Conservation (phyloP, 2,888 invertebrate genomes). For the Seira musarum region DNA sequence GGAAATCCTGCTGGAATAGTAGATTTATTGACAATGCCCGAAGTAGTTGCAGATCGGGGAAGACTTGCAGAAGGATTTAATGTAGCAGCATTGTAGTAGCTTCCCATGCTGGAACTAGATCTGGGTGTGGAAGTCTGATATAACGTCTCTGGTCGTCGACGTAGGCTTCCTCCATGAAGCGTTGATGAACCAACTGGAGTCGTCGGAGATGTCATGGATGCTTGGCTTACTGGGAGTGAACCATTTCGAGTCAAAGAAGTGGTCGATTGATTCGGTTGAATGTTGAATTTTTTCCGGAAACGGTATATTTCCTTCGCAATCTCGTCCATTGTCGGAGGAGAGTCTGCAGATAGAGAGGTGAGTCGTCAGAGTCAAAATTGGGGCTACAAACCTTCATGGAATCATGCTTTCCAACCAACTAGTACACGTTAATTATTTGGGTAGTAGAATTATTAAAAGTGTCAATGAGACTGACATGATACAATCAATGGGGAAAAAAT, state of each 20-base stretch:
- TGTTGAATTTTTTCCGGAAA: constrained; percentile 69
- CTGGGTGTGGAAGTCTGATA: constrained; percentile 18
- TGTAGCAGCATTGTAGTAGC: background rate
- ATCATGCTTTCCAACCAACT: too few relatives aligned
- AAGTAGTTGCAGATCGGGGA: constrained; percentile 14
- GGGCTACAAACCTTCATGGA: too few relatives aligned
- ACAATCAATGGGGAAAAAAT: background rate
- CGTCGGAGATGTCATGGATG: constrained; percentile 4
- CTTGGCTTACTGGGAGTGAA: background rate
- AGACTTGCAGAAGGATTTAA: background rate
- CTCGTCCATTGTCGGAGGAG: constrained; percentile 69
- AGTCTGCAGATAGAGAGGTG: constrained; percentile 57
- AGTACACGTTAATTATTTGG: too few relatives aligned
- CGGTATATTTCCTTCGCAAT: constrained; percentile 70
- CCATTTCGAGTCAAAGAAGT: constrained; percentile 33
- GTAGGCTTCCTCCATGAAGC: constrained; percentile 26
- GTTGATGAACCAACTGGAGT: constrained; percentile 14
- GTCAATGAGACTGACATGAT: background rate
- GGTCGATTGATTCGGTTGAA: constrained; percentile 64
- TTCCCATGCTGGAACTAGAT: constrained; percentile 32
- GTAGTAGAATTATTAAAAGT: background rate
- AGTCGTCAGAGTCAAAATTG: background rate
- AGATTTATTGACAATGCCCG: constrained; percentile 29
- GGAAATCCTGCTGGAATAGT: constrained; percentile 58
- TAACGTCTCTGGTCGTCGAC: background rate